Percentiles rank a stretch among this genome's conserved stretches.
Evolutionary conservation across 2,888 invertebrate species (phyloP).

Genomic region (Xylota sylvarum): DNA sequence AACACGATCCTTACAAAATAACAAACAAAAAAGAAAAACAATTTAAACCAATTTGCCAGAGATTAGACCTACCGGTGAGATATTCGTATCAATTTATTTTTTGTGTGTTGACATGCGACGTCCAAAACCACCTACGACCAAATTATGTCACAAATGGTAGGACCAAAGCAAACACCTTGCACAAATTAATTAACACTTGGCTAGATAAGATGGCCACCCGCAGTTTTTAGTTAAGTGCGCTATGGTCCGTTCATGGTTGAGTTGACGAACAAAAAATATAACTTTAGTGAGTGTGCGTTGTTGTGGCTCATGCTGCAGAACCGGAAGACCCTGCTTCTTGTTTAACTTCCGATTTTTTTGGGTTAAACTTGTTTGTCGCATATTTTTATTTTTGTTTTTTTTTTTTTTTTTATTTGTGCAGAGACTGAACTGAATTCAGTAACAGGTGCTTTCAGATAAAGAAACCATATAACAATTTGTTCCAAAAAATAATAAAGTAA

Average conservation of each 20-base stretch:
- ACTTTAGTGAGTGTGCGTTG: conserved; percentile 52
- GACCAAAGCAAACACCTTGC: conserved; percentile 71
- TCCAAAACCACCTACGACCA: conserved; percentile 66
- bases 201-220: conserved; percentile 69
- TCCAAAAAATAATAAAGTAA: not conserved
- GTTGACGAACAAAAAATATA: conserved; percentile 8
- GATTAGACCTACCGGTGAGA: conserved; percentile 55
- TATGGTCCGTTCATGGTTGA: conserved; percentile 37
- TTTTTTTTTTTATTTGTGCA: conserved; percentile 16
- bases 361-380: conserved; percentile 36
- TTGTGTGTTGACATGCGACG: conserved; percentile 67
- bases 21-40: not conserved
- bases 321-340: conserved; percentile 66
- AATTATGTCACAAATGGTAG: conserved; percentile 65
- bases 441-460: conserved; percentile 57
- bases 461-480: conserved; percentile 63
- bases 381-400: conserved; percentile 23
- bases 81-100: conserved; percentile 43
- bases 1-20: not conserved
- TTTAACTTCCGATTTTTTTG: conserved; percentile 70
- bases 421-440: conserved; percentile 16
- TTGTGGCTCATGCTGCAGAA: conserved; percentile 70
- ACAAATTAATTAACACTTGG: conserved; percentile 76
- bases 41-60: conserved; percentile 45
- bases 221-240: conserved; percentile 59